These are phyloP conservation scores for Netelia fuscicornis DNA, from an alignment of 2,888 invertebrate species.

Conservation along the genomic window DNA sequence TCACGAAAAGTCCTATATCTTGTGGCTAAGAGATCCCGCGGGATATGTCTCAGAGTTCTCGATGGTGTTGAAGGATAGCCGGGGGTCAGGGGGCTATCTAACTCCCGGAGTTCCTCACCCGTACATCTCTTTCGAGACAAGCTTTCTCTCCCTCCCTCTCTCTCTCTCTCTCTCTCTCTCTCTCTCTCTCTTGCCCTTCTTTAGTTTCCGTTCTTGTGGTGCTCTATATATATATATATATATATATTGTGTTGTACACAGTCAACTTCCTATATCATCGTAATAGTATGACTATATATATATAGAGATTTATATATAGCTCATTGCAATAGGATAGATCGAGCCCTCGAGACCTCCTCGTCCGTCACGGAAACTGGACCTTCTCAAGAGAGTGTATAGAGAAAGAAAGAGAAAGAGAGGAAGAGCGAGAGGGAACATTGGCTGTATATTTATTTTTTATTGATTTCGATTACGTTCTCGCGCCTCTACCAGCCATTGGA, in stretches of 20 bases:
- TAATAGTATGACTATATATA: conserved; percentile 28
- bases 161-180: conserved; percentile 69
- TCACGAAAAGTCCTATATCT: conserved; percentile 71
- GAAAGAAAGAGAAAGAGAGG: conserved; percentile 16
- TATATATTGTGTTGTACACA: conserved; percentile 40
- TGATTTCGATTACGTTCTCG: conserved; percentile 79
- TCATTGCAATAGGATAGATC: conserved; percentile 80
- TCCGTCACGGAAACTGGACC: conserved; percentile 80
- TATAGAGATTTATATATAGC: background rate
- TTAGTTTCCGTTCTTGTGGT: conserved; percentile 43
- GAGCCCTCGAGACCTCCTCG: conserved; percentile 83
- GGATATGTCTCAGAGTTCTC: conserved; percentile 76
- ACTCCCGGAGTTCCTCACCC: conserved; percentile 57
- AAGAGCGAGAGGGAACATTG: conserved; percentile 14
- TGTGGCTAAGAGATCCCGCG: conserved; percentile 81
- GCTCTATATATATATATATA: conserved; percentile 5
- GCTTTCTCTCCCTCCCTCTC: conserved; percentile 71
- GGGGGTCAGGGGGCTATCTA: conserved; percentile 83
- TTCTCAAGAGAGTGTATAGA: conserved; percentile 43
- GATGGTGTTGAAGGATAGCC: conserved; percentile 83
- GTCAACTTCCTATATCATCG: conserved; percentile 45
- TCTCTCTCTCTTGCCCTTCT: conserved; percentile 57
- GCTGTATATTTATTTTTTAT: conserved; percentile 74
- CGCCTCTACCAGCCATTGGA: conserved; percentile 3
- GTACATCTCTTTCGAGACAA: conserved; percentile 70